Evolutionary conservation across 1,140 invertebrate genomes (phyloP).

Genomic region (Leptinotarsa texana): DNA sequence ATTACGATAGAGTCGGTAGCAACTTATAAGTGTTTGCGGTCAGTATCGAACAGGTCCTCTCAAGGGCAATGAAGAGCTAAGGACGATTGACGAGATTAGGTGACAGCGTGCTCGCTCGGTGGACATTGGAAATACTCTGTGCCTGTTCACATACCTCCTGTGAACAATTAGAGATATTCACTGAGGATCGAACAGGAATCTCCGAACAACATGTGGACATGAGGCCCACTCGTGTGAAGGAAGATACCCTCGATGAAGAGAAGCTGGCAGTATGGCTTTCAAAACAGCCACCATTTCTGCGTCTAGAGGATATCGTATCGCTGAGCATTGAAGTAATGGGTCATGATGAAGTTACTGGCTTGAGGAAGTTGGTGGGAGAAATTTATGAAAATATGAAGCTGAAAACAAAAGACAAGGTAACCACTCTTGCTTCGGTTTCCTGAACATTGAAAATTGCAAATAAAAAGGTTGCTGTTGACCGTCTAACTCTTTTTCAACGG

Average conservation of each 20-base stretch:
- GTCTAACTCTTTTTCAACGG: not conserved
- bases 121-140: too few relatives aligned
- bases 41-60: too few relatives aligned
- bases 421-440: not conserved
- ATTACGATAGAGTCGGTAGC: too few relatives aligned
- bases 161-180: constrained; percentile 50
- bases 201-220: not conserved
- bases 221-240: too few relatives aligned
- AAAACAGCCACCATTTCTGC: not conserved
- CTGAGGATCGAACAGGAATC: constrained; percentile 76
- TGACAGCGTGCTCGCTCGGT: too few relatives aligned
- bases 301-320: not conserved
- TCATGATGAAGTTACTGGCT: not conserved
- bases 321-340: not conserved
- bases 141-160: too few relatives aligned
- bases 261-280: not conserved
- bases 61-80: too few relatives aligned
- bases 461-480: not conserved
- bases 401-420: not conserved
- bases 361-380: accelerated
- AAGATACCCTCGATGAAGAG: too few relatives aligned
- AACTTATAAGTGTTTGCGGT: too few relatives aligned
- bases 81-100: too few relatives aligned
- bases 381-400: not conserved
- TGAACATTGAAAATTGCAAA: not conserved